Conservation (phyloP, 2,888 invertebrate genomes). For the Andricus quercusramuli region DNA sequence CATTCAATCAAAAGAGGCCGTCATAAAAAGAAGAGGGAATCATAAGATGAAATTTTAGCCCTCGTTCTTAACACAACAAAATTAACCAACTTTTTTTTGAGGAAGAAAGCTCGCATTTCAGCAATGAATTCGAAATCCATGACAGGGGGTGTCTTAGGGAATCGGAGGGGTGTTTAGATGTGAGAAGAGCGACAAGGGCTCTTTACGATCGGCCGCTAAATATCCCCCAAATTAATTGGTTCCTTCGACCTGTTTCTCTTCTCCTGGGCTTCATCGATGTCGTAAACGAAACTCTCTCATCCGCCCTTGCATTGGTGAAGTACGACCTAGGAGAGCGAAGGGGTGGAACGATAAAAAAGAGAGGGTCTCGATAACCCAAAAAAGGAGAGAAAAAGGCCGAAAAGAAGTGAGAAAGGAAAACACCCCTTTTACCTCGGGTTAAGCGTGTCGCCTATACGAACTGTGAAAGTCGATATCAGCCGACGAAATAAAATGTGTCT, state of each 20-base stretch:
- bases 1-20: not conserved
- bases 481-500: constrained; percentile 52
- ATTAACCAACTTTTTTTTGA: not conserved
- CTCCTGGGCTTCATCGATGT: constrained; percentile 19
- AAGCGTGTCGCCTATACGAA: constrained; percentile 41
- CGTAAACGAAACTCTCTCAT: constrained; percentile 17
- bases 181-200: constrained; percentile 49
- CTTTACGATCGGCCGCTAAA: constrained; percentile 66
- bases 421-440: not conserved
- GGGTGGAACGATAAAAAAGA: not conserved
- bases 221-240: constrained; percentile 71
- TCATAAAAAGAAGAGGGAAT: not conserved
- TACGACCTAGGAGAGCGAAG: constrained; percentile 29
- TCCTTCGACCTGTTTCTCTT: constrained; percentile 48
- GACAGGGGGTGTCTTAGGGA: not conserved
- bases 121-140: constrained; percentile 11
- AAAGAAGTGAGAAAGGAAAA: not conserved
- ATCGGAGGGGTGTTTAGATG: constrained; percentile 15
- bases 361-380: not conserved
- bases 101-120: not conserved
- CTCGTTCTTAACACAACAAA: not conserved
- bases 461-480: constrained; percentile 50
- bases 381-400: not conserved
- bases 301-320: constrained; percentile 43
- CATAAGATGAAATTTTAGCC: not conserved